Percentiles rank a stretch among this genome's conserved stretches.
Evolutionary conservation across 2,113 vertebrate species (phyloP).

Genomic region (Urocolius indicus): DNA sequence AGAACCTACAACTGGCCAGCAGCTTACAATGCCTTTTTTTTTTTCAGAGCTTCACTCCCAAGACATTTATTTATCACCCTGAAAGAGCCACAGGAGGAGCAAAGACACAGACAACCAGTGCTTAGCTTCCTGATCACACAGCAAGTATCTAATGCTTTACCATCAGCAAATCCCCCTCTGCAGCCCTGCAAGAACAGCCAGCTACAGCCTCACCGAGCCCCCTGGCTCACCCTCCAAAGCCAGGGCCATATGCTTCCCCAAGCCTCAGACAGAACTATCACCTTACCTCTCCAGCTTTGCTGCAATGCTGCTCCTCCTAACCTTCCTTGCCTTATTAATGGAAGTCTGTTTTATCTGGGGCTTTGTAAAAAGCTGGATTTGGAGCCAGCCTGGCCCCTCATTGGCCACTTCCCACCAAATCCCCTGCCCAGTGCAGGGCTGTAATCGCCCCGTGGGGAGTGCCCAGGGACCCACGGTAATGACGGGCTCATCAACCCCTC

Average conservation of each 20-base stretch:
- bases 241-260: conserved; percentile 71
- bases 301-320: conserved; percentile 68
- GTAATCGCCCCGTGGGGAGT: conserved; percentile 51
- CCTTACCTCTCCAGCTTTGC: conserved; percentile 80
- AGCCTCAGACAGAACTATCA: conserved; percentile 59
- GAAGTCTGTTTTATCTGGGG: conserved; percentile 71
- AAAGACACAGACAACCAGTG: background rate
- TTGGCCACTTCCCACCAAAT: conserved; percentile 72
- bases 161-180: background rate
- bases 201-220: background rate
- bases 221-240: background rate
- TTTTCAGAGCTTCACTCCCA: background rate
- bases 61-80: background rate
- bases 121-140: background rate
- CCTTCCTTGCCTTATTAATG: conserved; percentile 69
- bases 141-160: background rate
- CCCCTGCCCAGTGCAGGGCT: background rate
- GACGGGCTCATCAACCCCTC: background rate
- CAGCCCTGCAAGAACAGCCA: background rate
- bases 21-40: background rate
- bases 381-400: conserved; percentile 69
- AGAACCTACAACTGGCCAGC: background rate
- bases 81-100: background rate
- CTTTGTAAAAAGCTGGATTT: conserved; percentile 70
- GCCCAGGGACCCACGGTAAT: conserved; percentile 55